phyloP scores from a whole-genome alignment of 2,888 invertebrate genomes.

The Tipula unca region DNA sequence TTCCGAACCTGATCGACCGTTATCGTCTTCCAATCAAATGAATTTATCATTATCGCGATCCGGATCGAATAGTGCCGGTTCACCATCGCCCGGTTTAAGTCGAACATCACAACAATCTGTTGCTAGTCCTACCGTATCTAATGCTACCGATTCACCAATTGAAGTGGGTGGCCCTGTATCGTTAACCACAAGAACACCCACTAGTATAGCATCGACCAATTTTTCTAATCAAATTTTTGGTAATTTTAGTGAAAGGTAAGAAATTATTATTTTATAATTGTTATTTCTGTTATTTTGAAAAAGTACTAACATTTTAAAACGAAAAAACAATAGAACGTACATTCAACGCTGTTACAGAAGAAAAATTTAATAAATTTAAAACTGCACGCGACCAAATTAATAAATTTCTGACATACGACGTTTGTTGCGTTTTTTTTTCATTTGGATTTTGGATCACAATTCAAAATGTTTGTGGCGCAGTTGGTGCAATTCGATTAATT shows the following conservation, averaged over 20 bases:
- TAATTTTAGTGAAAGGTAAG: conserved; percentile 49
- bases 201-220: conserved; percentile 46
- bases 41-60: conserved; percentile 43
- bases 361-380: background rate
- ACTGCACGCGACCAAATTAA: background rate
- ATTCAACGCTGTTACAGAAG: background rate
- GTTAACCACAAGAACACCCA: conserved; percentile 34
- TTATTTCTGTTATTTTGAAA: background rate
- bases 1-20: conserved; percentile 40
- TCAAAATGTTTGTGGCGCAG: no score
- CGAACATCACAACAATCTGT: conserved; percentile 40
- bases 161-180: conserved; percentile 43
- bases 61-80: conserved; percentile 44
- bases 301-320: background rate
- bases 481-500: no score
- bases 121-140: conserved; percentile 50
- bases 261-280: conserved; percentile 21
- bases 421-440: no score
- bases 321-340: no score
- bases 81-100: conserved; percentile 38
- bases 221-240: conserved; percentile 59
- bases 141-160: conserved; percentile 51
- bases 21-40: conserved; percentile 38
- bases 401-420: background rate
- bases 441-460: no score